Evolutionary conservation across 2,888 invertebrate species (phyloP), one percentile per base, ranked within the genome.

Genomic region (Scelioninae gen. 2): DNA sequence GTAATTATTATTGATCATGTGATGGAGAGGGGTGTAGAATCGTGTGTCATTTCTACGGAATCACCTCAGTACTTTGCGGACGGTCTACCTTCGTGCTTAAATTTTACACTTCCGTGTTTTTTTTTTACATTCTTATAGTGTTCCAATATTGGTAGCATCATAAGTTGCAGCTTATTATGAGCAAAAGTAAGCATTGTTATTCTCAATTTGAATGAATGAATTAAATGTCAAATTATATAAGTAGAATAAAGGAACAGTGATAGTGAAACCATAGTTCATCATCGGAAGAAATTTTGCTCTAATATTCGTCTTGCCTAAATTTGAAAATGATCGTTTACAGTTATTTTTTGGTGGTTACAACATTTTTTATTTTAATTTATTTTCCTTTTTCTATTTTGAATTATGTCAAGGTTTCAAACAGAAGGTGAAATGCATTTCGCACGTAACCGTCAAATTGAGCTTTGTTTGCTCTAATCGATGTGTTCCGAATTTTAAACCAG

Each of bases 11-110:
- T 74, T 67, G 74, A 74, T 70, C 55, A 61, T 37, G 45, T 41
- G 46, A 58, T 31, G 53, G 55, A 64, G 74, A 74, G 78, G 74
- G 78, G 77, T 78, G 67, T 64, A 75, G 78, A 77, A 78, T 78
- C 75, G 78, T 72, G 76, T 74, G 80, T 81, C 84, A 85, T 78
- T 85, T 81, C 78, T 85, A 85, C 75, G 85, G 85, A 79, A 83
- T 85, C 85, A 77, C 79, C 75, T 80, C 78, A 84, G 83, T 82
- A 74, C 70, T 76, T 80, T 77, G 72, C 80, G 78, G 77, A 76
- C 81, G 80, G 81, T 81, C 79, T 69, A 73, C 76, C 81, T 70
- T 73, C 75, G 80, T 78, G 75, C 74, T 77, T 78, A 80, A 74
- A 73, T 39, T 67, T 57, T 48, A 33, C 28, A 71, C 46, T 74